phyloP scores from a whole-genome alignment of 2,113 vertebrate genomes.

The Seriola quinqueradiata region DNA sequence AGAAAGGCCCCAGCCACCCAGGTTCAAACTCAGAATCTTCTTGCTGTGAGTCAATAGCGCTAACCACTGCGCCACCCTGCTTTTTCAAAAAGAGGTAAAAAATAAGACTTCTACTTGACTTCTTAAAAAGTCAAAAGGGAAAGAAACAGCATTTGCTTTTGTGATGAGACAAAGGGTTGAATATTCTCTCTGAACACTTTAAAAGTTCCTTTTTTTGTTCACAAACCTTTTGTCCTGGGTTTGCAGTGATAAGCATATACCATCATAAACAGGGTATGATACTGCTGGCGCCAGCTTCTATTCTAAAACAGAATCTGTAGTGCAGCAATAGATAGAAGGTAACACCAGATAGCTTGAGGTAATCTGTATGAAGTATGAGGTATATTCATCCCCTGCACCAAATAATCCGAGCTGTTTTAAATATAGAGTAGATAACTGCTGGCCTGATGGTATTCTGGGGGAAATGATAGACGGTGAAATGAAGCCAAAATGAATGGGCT shows the following conservation, averaged over 20 bases:
- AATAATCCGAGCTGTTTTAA: conserved; percentile 79
- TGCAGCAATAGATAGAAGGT: conserved; percentile 59
- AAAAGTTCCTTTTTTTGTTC: conserved; percentile 50
- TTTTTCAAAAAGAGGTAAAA: conserved; percentile 28
- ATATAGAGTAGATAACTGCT: conserved; percentile 77
- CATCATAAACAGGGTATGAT: conserved; percentile 64
- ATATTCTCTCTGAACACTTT: conserved; percentile 36
- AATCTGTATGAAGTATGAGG: conserved; percentile 71
- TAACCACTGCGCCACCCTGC: no score
- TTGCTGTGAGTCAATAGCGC: no score
- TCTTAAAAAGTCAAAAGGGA: background rate
- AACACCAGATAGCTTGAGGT: conserved; percentile 72
- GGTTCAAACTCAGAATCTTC: no score
- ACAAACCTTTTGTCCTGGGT: conserved; percentile 44
- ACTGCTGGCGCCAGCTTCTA: conserved; percentile 48
- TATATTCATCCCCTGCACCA: conserved; percentile 62
- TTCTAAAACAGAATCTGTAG: conserved; percentile 64
- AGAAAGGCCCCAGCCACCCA: no score
- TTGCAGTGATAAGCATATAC: conserved; percentile 53
- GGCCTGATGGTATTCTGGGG: conserved; percentile 67
- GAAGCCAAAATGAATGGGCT: conserved; percentile 74
- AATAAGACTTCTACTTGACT: background rate
- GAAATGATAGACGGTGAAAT: conserved; percentile 72
- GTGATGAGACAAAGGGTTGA: conserved; percentile 25
- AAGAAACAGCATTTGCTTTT: background rate